Evolutionary conservation across 2,888 invertebrate genomes (phyloP), one percentile per base, ranked within the genome.

Genomic region (Anticlea derivata): DNA sequence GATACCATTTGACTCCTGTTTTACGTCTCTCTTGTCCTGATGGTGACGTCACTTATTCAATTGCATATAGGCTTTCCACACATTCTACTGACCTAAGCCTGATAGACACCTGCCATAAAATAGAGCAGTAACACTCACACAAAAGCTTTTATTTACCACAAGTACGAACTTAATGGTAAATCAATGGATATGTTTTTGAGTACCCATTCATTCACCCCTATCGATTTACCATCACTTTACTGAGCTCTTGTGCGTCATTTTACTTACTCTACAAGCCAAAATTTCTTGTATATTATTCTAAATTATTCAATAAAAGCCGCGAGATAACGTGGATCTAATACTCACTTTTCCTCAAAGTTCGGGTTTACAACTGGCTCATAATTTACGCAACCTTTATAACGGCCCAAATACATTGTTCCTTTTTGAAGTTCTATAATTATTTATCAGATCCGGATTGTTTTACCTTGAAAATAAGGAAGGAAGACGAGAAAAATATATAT

Each of bases 121-220:
- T 31, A 8, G 13, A 13, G 13, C 30, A 17, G 12, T 29, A 35
- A 26, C 12, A 45, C 6, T 12, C 13, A 13, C 40, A 37, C 11
- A 34, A 24, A 40, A 41, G 30, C 41, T 33, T 33, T 31, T 37
- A 8, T 48, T 40, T 34, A 44, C 24, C 8, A 22, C 33, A 43
- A 48, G 34, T 35, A 38, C n/a, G 11, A 27, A 37, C 26, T 20
- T 44, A 49, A 49, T 45, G 37, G 31, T 41, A 49, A 53, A 46
- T 46, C 52, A 47, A 47, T 52, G 41, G 10, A 27, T 30, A 38
- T 39, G 29, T 38, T 51, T 47, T 54, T 37, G 39, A 45, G 40
- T 22, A 13, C 39, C 35, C 26, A 49, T 49, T 35, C 53, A 49
- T 53, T 54, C 45, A 49, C 35, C 40, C 27, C 31, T 40, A 54